Evolutionary conservation across 1,140 invertebrate genomes (phyloP).

Genomic region (Pseudomyrmex cubaensis): DNA sequence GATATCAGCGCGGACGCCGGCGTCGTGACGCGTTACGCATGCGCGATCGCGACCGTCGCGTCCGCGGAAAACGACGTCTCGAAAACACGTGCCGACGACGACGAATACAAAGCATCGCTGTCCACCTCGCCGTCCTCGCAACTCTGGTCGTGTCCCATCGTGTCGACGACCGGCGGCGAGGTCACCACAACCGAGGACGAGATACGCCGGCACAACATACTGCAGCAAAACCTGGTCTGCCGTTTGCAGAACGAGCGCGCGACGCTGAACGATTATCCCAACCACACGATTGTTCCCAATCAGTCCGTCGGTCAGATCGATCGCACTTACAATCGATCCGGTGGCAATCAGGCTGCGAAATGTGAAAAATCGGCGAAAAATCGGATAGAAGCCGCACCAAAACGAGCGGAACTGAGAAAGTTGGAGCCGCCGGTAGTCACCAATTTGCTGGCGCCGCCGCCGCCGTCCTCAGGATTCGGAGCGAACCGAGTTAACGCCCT

Average conservation of each 20-base stretch:
- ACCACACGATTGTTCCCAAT: neutral
- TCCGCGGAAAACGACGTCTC: conserved; percentile 62
- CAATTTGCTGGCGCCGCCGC: neutral
- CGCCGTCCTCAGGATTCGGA: conserved; percentile 51
- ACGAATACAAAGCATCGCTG: neutral
- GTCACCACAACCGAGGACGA: conserved; percentile 68
- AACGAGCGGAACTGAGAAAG: conserved; percentile 10
- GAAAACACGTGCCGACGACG: conserved; percentile 26
- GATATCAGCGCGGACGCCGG: conserved; percentile 80
- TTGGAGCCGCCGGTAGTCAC: conserved; percentile 6
- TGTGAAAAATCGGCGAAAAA: conserved; percentile 58
- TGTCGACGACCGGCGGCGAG: conserved; percentile 27
- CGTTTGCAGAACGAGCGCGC: conserved; percentile 73
- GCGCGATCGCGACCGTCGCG: conserved; percentile 81
- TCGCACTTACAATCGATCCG: neutral
- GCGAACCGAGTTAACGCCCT: conserved; percentile 64
- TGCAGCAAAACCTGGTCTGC: conserved; percentile 79
- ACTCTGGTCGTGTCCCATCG: conserved; percentile 21
- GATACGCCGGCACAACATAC: conserved; percentile 80
- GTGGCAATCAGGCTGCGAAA: conserved; percentile 15
- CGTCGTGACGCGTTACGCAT: conserved; percentile 80
- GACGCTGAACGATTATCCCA: conserved; percentile 34
- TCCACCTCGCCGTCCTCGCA: conserved; percentile 46
- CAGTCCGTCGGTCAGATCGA: conserved; percentile 25
- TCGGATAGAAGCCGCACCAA: neutral